phyloP scores from a whole-genome alignment of 2,888 invertebrate species.

The Aplocera efformata region DNA sequence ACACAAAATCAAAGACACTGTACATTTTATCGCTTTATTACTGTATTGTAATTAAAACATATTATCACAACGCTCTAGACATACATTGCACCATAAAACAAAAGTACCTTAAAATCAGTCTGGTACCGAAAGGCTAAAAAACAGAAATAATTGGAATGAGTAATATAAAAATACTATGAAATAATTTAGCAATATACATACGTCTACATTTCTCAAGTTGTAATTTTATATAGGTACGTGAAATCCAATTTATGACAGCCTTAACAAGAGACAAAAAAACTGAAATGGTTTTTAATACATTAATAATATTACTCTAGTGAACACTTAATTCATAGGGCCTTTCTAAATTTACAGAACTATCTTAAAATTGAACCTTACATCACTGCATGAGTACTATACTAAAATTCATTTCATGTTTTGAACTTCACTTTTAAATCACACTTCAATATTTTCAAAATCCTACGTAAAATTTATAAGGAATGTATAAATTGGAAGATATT shows the following conservation, averaged over 20 bases:
- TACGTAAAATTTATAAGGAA: slow-evolving; percentile 58
- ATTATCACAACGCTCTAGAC: slow-evolving; percentile 81
- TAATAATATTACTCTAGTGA: slow-evolving; percentile 75
- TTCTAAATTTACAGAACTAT: slow-evolving; percentile 57
- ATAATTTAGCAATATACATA: slow-evolving; percentile 77
- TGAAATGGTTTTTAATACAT: slow-evolving; percentile 57
- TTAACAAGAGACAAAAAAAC: slow-evolving; percentile 64
- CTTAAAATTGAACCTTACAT: slow-evolving; percentile 69
- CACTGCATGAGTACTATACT: slow-evolving; percentile 57
- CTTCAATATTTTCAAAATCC: slow-evolving; percentile 33
- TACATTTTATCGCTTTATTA: slow-evolving; percentile 53
- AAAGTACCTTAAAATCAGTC: slow-evolving; percentile 80
- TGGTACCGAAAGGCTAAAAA: slow-evolving; percentile 77
- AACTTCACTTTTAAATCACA: slow-evolving; percentile 72
- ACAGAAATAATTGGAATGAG: slow-evolving; percentile 74
- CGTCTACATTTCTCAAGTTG: slow-evolving; percentile 53
- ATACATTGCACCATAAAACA: slow-evolving; percentile 80
- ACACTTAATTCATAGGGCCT: slow-evolving; percentile 74
- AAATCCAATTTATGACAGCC: slow-evolving; percentile 70
- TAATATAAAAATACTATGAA: slow-evolving; percentile 76
- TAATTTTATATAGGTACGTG: slow-evolving; percentile 63
- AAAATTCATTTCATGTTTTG: slow-evolving; percentile 61
- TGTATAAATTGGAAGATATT: slow-evolving; percentile 69
- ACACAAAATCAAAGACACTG: slow-evolving; percentile 1
- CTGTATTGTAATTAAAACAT: slow-evolving; percentile 76